A percentile compares a stretch with the other conserved stretches of the same genome.
These are phyloP conservation scores for Alcedo atthis DNA, from an alignment of 2,797 vertebrate species.

Conservation along the genomic window DNA sequence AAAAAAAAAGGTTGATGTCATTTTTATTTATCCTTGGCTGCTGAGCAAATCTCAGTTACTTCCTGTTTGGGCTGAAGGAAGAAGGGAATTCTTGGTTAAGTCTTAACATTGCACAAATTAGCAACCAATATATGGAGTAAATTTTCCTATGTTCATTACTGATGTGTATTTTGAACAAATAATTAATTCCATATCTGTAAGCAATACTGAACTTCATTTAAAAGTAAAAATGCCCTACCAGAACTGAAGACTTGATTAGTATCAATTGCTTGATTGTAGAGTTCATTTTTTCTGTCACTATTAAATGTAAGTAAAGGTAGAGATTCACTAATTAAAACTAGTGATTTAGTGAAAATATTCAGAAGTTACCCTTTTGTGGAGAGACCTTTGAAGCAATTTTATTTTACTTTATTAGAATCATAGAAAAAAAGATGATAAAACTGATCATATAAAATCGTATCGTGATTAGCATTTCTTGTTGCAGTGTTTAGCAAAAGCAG, in stretches of 20 bases:
- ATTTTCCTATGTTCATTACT: not conserved
- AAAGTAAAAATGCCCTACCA: not conserved
- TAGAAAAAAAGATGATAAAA: not conserved
- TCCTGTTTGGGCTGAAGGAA: not conserved
- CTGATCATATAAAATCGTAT: not conserved
- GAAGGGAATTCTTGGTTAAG: not conserved
- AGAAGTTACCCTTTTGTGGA: not conserved
- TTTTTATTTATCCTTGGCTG: not conserved
- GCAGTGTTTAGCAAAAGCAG: not conserved
- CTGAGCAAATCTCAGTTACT: not conserved
- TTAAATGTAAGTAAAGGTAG: too few species aligned
- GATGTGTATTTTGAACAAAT: not conserved
- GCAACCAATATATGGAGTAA: not conserved
- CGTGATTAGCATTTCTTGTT: not conserved
- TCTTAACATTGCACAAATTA: not conserved
- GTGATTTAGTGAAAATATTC: not conserved
- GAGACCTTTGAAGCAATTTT: not conserved
- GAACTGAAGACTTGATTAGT: not conserved
- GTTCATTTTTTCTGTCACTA: not conserved
- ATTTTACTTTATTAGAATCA: not conserved
- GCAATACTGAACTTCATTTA: not conserved
- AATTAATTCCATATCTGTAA: not conserved
- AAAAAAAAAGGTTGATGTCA: not conserved
- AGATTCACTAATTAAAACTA: not conserved
- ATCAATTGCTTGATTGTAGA: not conserved